phyloP scores from a whole-genome alignment of 2,113 vertebrate species.

The Neolamprologus toae region DNA sequence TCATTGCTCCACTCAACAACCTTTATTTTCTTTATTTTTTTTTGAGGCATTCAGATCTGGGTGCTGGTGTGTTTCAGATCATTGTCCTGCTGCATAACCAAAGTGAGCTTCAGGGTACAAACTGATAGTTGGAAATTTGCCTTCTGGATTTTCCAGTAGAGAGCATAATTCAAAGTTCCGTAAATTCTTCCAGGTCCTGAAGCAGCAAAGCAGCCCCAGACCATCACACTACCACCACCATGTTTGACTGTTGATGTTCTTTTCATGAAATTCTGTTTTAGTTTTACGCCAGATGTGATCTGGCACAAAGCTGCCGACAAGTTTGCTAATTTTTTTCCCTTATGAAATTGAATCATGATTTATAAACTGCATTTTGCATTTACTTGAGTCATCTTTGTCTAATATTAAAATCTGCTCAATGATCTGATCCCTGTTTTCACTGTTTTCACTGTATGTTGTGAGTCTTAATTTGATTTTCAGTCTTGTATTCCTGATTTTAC shows the following conservation, averaged over 20 bases:
- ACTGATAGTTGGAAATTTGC: neutral
- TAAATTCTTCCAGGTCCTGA: fast-evolving
- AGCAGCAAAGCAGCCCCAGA: neutral
- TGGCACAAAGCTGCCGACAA: neutral
- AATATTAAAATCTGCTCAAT: neutral
- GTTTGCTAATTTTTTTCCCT: fast-evolving
- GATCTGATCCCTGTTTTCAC: neutral
- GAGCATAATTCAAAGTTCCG: fast-evolving
- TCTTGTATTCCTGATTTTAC: fast-evolving
- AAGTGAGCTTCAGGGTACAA: neutral
- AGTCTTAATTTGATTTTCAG: neutral
- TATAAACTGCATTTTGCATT: neutral
- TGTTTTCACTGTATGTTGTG: neutral
- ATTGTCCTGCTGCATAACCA: neutral
- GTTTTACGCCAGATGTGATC: neutral
- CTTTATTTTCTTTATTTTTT: neutral
- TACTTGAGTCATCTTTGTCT: neutral
- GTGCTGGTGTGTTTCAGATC: neutral
- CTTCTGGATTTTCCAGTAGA: neutral
- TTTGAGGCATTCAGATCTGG: fast-evolving
- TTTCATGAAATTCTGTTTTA: neutral
- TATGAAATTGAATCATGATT: fast-evolving
- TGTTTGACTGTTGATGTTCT: neutral
- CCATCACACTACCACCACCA: neutral
- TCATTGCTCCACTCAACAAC: neutral